Base-by-base conservation (phyloP, 37 sponge, comb jelly and placozoan genomes). In the Crambe crambe region DNA sequence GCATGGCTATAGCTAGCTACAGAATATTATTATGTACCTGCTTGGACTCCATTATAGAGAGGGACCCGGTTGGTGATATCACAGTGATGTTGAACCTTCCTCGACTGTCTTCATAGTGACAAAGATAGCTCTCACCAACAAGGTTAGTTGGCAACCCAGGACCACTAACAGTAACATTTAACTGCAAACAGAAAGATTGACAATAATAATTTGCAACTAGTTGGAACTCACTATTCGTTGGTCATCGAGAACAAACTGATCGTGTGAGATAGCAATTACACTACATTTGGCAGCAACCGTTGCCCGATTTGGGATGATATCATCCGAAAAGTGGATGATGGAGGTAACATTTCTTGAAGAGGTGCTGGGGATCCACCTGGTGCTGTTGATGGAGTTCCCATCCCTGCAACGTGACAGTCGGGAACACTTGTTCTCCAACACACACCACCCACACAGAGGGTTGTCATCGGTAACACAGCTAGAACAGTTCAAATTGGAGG, bases 381-480 rank as follows among this genome's bases (percentile, higher is more conserved):
- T 36, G n/a, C 63, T n/a, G 59, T 60, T 42, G n/a, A n/a, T 44
- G 56, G 79, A 77, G 79, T 87, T 83, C 25, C 20, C 59, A 58
- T 58, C 20, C 44, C 73, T 35, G 77, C 95, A 94, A 47, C 72
- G 68, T 41, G 83, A 72, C 61, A 56, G 75, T 42, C 89, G 71
- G 59, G 86, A 87, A 68, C 95, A 94, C 86, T 88, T 88, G 74
- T 87, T 85, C 83, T 90, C 92, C 61, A 90, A 68, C 37, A 70
- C 67, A 80, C 95, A 94, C 95, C 95, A 94, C 25, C 95, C 95
- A 84, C 95, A 94, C 72, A 94, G 77, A 35, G 92, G 92, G 71
- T 87, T 84, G 34, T 9, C 21, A 60, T 62, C 37, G 54, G 20
- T 76, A 31, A 68, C 57, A 70, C 90, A 90, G 42, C 73, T 60